Percentiles rank a stretch among this genome's conserved stretches.
Conservation (phyloP, 2,888 invertebrate species). For the Dasysyrphus tricinctus region DNA sequence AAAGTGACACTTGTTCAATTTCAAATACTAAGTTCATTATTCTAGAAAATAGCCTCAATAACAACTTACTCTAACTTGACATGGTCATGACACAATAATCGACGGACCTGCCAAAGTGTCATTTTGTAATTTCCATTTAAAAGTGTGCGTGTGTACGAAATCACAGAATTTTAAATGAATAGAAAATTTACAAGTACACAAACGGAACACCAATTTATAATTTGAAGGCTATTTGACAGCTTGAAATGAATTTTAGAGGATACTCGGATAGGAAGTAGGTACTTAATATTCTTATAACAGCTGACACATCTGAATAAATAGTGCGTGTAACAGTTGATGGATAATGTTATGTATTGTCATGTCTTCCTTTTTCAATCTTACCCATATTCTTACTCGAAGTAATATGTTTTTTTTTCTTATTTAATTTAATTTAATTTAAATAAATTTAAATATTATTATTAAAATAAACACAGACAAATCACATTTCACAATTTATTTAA, state of each 20-base stretch:
- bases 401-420: neutral
- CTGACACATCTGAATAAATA: neutral
- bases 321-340: too few species aligned
- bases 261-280: neutral
- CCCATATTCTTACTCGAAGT: constrained; percentile 4
- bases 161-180: constrained; percentile 15
- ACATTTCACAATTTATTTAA: neutral
- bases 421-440: neutral
- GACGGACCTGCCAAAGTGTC: constrained; percentile 64
- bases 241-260: constrained; percentile 7
- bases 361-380: constrained; percentile 11
- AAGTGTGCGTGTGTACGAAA: constrained; percentile 21
- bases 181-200: neutral
- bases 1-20: constrained; percentile 30
- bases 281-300: constrained; percentile 5
- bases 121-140: constrained; percentile 35
- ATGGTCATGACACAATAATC: constrained; percentile 54
- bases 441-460: neutral
- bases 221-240: constrained; percentile 37
- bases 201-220: constrained; percentile 1
- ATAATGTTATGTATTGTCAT: neutral
- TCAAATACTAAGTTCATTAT: constrained; percentile 8
- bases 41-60: neutral
- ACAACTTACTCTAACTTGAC: constrained; percentile 33
- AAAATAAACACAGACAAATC: neutral